phyloP scores from a whole-genome alignment of 2,113 vertebrate species.

The Coracopsis vasa region DNA sequence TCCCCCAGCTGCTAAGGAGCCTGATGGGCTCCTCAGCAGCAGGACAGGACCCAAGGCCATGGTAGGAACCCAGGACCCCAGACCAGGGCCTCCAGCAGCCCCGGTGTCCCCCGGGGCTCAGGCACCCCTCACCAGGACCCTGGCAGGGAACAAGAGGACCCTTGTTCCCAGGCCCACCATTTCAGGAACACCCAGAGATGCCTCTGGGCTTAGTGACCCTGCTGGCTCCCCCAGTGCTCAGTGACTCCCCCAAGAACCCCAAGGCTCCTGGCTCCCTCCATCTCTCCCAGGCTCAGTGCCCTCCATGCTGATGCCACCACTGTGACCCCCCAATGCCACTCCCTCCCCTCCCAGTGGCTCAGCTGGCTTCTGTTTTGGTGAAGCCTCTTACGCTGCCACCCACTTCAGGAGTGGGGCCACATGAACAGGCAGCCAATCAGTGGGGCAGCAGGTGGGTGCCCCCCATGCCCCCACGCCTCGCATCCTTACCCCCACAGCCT shows the following conservation, averaged over 20 bases:
- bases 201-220: not conserved
- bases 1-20: not conserved
- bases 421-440: not conserved
- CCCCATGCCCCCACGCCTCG: not conserved
- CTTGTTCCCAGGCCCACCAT: not conserved
- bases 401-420: too few species aligned
- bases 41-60: not conserved
- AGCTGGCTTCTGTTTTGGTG: not conserved
- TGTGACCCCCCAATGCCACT: rapidly evolving
- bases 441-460: too few species aligned
- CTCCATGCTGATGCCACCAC: not conserved
- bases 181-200: not conserved
- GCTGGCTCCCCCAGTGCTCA: not conserved
- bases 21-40: not conserved
- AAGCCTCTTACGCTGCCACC: not conserved
- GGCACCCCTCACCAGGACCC: not conserved
- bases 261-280: not conserved
- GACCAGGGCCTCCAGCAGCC: not conserved
- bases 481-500: too few species aligned
- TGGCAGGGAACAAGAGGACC: not conserved
- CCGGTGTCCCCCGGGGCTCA: not conserved
- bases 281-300: rapidly evolving
- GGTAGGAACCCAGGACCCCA: not conserved
- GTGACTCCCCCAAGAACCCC: not conserved
- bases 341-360: rapidly evolving